Base-by-base conservation (phyloP, 2,888 invertebrate genomes). In the Operophtera brumata region DNA sequence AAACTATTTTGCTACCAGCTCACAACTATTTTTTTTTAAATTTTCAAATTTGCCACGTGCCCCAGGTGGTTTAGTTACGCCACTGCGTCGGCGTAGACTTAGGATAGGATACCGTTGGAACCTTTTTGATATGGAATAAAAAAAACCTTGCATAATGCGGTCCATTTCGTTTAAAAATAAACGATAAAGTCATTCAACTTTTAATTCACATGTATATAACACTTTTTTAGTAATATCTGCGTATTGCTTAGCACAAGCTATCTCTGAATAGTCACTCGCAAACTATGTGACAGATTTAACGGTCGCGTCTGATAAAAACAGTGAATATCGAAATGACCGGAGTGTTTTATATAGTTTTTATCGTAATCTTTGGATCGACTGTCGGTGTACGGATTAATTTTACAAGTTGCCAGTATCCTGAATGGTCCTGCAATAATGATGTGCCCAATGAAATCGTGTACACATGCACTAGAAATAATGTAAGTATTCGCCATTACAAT, bases 361-460 rank as follows among this genome's bases (percentile, higher is more conserved):
- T 59, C 42, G 57, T 65, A 47, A 43, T 67, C 6, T 40, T 72
- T 9, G 66, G 71, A n/a, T 66, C 70, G 1, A 65, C 69, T 47
- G 50, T 68, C 25, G 78, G 78, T 14, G 67, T 83, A 26, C 81
- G 85, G 61, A 85, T 91, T 11, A 84, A 82, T 59, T 90, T 90
- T 49, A 84, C 84, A 0, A 82, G 67, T 58, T 91, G 90, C 66
- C 81, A 84, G 59, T 75, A 76, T 54, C 67, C 80, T 0, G 85
- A 82, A 44, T 90, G 90, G 92, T 83, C 71, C 60, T 91, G 90
- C 76, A 67, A 79, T 59, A 82, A 84, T 59, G 78, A 81, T 66
- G 53, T 64, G 14, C 75, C 82, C 1, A 75, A 70, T 58, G 83
- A 89, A 34, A 75, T 90, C 56, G 69, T 80, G 0, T 91, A 85